A percentile compares a stretch with the other conserved stretches of the same genome.
phyloP scores from a whole-genome alignment of 2,888 invertebrate species.

The Aplocera efformata region DNA sequence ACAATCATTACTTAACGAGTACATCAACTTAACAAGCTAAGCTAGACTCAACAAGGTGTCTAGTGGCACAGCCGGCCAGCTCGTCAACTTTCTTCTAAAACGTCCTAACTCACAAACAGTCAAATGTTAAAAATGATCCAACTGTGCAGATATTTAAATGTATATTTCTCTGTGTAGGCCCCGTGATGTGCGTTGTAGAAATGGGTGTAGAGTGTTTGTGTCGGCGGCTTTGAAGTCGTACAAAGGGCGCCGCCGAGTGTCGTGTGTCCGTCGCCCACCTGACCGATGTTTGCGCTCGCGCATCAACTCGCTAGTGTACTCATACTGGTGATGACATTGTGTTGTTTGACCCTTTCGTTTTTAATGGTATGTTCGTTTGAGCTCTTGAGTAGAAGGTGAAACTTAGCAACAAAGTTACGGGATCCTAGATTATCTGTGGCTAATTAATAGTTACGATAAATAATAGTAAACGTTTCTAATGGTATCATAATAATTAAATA shows the following conservation, averaged over 20 bases:
- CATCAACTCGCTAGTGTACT: conserved; percentile 32
- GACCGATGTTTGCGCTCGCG: conserved; percentile 60
- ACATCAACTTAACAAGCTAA: conserved; percentile 50
- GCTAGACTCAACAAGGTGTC: conserved; percentile 73
- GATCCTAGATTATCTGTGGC: too few species aligned
- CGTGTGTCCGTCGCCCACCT: conserved; percentile 72
- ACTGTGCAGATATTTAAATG: conserved; percentile 10
- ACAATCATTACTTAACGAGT: conserved; percentile 43
- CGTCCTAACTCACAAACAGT: conserved; percentile 24
- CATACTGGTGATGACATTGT: conserved; percentile 31
- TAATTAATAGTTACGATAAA: too few species aligned
- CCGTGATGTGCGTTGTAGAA: conserved; percentile 31
- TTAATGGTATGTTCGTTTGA: conserved; percentile 7
- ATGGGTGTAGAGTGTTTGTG: conserved; percentile 50
- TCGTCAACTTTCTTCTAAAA: conserved; percentile 28
- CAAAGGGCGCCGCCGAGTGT: conserved; percentile 74
- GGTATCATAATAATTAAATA: too few species aligned
- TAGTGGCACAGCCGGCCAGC: conserved; percentile 47
- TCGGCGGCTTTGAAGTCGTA: conserved; percentile 70
- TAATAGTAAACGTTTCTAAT: too few species aligned
- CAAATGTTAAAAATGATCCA: conserved; percentile 10
- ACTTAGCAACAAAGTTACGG: not conserved
- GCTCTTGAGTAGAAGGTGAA: not conserved
- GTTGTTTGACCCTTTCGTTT: conserved; percentile 25
- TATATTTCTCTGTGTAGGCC: conserved; percentile 13